A percentile compares a stretch with the other conserved stretches of the same genome.
Conservation (phyloP, 1,140 invertebrate genomes). For the Eubasilissa regina region DNA sequence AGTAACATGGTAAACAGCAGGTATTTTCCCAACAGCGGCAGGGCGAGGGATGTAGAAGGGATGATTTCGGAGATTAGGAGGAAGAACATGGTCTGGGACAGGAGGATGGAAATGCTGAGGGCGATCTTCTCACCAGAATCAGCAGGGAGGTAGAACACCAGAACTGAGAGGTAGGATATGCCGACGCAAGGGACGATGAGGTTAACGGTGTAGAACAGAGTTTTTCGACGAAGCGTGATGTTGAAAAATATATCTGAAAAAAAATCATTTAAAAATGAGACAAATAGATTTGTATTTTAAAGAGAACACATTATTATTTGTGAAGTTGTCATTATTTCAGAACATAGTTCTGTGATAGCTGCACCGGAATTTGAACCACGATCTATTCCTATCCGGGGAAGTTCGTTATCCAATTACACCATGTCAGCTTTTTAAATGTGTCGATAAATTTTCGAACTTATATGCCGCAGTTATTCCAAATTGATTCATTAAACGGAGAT, state of each 20-base stretch:
- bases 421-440: too few species aligned
- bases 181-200: constrained; percentile 95
- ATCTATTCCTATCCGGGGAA: too few species aligned
- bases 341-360: too few species aligned
- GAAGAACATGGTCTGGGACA: constrained; percentile 99
- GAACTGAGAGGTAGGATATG: constrained; percentile 91
- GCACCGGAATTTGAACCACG: too few species aligned
- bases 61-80: constrained; percentile 98
- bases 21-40: constrained; percentile 98
- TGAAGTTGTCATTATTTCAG: too few species aligned
- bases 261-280: constrained; percentile 64
- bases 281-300: too few species aligned
- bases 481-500: neutral
- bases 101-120: constrained; percentile 97
- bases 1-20: constrained; percentile 99
- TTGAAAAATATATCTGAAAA: constrained; percentile 96
- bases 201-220: constrained; percentile 97
- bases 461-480: too few species aligned
- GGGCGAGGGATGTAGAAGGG: constrained; percentile 96
- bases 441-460: too few species aligned
- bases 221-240: constrained; percentile 95
- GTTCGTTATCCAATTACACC: too few species aligned
- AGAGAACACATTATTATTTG: too few species aligned
- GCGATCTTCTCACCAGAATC: constrained; percentile 99
- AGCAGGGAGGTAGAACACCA: constrained; percentile 98